These are phyloP conservation scores for Bombycilla garrulus DNA, from an alignment of 2,113 vertebrate species.

Conservation along the genomic window DNA sequence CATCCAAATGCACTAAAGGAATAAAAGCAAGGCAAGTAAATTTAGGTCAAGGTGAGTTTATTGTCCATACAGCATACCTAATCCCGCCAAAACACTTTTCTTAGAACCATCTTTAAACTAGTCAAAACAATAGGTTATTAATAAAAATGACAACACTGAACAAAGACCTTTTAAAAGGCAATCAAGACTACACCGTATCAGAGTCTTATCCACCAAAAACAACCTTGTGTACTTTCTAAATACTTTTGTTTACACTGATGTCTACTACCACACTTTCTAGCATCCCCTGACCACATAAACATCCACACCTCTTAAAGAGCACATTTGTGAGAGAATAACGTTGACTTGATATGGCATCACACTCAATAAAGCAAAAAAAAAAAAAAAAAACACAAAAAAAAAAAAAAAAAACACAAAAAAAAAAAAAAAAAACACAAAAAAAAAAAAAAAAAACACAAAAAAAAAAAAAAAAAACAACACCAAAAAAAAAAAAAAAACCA, in stretches of 20 bases:
- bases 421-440: conserved; percentile 24
- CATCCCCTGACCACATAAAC: conserved; percentile 75
- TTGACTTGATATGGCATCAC: conserved; percentile 85
- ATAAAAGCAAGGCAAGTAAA: neutral
- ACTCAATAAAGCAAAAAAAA: conserved; percentile 86
- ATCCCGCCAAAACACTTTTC: conserved; percentile 78
- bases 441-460: conserved; percentile 58
- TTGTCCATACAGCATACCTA: conserved; percentile 83
- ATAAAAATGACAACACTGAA: conserved; percentile 79
- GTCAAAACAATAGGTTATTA: conserved; percentile 77
- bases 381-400: conserved; percentile 19
- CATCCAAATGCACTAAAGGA: neutral
- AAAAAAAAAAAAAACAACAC: conserved; percentile 29
- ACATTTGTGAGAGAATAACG: conserved; percentile 79
- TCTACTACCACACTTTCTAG: conserved; percentile 72
- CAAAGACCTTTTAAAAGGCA: conserved; percentile 71
- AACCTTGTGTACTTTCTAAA: conserved; percentile 68
- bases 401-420: conserved; percentile 68
- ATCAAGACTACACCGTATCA: conserved; percentile 57
- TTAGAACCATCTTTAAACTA: conserved; percentile 77
- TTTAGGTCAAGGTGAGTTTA: conserved; percentile 86
- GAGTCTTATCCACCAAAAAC: conserved; percentile 61
- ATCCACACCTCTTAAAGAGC: conserved; percentile 78
- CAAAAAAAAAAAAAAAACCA: neutral
- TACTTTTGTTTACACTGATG: conserved; percentile 59